Evolutionary conservation across 2,113 vertebrate species (phyloP).

Genomic region (Phaethon lepturus): DNA sequence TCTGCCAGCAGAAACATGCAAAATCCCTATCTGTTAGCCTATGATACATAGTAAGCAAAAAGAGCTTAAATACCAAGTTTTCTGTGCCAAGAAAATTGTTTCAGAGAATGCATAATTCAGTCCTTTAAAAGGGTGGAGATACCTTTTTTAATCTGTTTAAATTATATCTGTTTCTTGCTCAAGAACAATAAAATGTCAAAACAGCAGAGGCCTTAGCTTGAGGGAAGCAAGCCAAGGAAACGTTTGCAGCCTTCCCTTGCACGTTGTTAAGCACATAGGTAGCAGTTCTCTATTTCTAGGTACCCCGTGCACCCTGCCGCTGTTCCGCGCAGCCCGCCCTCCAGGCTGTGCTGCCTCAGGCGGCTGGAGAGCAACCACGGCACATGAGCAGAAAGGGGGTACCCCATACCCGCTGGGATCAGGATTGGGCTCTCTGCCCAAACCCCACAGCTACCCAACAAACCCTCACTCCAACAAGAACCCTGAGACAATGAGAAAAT

Average conservation of each 20-base stretch:
- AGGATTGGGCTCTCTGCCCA: background rate
- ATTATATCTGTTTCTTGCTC: background rate
- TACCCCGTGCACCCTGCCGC: background rate
- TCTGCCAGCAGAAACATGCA: slow-evolving; percentile 17
- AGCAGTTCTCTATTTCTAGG: background rate
- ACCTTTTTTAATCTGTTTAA: background rate
- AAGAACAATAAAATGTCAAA: background rate
- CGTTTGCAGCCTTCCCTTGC: background rate
- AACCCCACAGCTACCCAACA: background rate
- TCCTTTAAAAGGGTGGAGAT: background rate
- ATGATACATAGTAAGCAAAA: background rate
- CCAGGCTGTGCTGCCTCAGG: background rate
- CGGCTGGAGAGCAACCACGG: background rate
- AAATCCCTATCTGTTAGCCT: background rate
- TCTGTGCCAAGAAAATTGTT: background rate
- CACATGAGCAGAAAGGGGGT: background rate
- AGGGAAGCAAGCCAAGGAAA: background rate
- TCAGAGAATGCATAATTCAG: background rate
- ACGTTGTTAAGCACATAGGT: background rate
- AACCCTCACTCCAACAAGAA: background rate
- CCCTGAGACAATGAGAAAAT: background rate
- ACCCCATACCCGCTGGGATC: rapidly evolving
- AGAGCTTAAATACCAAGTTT: background rate
- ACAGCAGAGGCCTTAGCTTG: background rate
- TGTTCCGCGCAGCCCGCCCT: background rate